Evolutionary conservation across 2,888 invertebrate species (phyloP).

Genomic region (Leucania comma): DNA sequence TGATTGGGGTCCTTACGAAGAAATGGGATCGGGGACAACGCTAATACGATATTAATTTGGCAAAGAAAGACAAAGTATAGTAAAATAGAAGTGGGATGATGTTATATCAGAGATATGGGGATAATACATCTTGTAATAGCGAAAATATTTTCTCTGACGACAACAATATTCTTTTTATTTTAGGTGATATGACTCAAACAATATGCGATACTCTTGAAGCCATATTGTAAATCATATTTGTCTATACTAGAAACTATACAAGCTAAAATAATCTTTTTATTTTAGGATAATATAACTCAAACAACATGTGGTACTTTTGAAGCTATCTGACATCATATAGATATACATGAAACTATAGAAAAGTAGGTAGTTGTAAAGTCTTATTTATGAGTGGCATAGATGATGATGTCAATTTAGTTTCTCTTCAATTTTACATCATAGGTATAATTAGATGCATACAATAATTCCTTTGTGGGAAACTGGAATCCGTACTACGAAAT

Average conservation of each 20-base stretch:
- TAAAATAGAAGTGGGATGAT: slow-evolving; percentile 9
- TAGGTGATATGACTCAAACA: background rate
- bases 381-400: too few species aligned
- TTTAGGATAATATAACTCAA: too few species aligned
- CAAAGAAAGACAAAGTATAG: slow-evolving; percentile 48
- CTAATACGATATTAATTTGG: slow-evolving; percentile 55
- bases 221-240: background rate
- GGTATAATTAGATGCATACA: background rate
- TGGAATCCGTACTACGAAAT: background rate
- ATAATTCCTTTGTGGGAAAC: background rate
- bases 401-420: too few species aligned
- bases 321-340: too few species aligned
- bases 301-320: too few species aligned
- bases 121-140: background rate
- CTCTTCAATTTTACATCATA: too few species aligned
- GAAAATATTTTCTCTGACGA: background rate
- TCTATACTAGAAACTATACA: too few species aligned
- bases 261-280: too few species aligned
- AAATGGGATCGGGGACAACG: slow-evolving; percentile 38
- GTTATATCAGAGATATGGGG: slow-evolving; percentile 13
- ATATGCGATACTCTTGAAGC: background rate
- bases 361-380: background rate
- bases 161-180: background rate
- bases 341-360: background rate
- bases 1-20: slow-evolving; percentile 57